Percentiles rank a stretch among this genome's conserved stretches.
Evolutionary conservation across 1,140 invertebrate species (phyloP).

Genomic region (Neodiprion fabricii): DNA sequence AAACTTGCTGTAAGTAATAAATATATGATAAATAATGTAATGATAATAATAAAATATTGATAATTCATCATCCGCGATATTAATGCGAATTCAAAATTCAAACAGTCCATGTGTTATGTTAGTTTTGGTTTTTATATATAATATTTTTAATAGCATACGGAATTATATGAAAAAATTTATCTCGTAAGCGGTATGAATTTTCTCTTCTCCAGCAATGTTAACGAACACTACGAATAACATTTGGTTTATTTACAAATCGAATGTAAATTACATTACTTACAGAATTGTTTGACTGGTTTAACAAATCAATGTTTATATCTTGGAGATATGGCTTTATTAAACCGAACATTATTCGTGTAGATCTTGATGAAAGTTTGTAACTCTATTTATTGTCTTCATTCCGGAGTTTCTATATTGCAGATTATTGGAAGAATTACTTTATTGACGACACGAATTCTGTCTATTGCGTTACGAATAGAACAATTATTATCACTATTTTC

Average conservation of each 20-base stretch:
- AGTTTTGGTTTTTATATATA: background rate
- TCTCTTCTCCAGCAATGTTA: background rate
- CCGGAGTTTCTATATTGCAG: too few relatives aligned
- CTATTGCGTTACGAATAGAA: too few relatives aligned
- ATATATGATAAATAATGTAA: constrained; percentile 2
- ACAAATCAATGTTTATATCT: background rate
- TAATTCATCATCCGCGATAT: background rate
- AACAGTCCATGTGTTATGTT: background rate
- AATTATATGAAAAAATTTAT: background rate
- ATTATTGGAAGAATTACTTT: too few relatives aligned
- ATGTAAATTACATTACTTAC: background rate
- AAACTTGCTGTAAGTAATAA: constrained; percentile 3
- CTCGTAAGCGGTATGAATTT: background rate
- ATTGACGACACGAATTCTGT: too few relatives aligned
- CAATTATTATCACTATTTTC: too few relatives aligned
- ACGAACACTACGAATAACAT: background rate
- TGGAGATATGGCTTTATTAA: background rate
- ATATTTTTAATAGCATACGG: background rate
- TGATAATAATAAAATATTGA: background rate
- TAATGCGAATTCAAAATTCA: background rate
- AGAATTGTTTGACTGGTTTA: background rate
- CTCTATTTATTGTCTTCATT: background rate
- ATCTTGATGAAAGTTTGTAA: background rate
- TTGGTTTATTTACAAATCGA: background rate
- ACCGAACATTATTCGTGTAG: background rate